Conservation (phyloP, 2,797 vertebrate species). For the Anas bernieri region DNA sequence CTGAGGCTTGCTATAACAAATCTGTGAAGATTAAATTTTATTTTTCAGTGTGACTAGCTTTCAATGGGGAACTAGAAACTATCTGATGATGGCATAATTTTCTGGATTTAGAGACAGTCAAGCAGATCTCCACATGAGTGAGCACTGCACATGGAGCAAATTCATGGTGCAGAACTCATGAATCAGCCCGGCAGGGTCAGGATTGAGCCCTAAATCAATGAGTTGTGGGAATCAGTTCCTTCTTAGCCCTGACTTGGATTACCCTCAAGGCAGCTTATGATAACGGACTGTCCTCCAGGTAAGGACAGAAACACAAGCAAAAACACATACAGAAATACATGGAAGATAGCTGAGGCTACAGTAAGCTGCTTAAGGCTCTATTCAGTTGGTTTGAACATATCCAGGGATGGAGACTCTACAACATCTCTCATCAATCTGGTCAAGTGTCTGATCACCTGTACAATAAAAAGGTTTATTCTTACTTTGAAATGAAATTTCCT, state of each 20-base stretch:
- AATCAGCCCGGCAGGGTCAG: neutral
- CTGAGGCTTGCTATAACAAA: neutral
- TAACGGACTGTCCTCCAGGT: neutral
- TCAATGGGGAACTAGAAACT: neutral
- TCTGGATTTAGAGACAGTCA: neutral
- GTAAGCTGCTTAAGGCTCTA: neutral
- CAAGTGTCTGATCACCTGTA: neutral
- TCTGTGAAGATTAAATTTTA: neutral
- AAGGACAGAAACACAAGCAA: neutral
- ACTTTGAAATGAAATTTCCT: neutral
- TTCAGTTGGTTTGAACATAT: neutral
- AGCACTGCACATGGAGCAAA: neutral
- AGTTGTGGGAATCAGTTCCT: neutral
- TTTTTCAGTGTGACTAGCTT: neutral
- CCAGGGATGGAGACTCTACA: neutral
- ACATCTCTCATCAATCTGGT: neutral
- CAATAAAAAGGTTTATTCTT: neutral
- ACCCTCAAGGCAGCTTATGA: neutral
- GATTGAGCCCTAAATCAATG: neutral
- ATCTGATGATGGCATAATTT: neutral
- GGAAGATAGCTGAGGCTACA: neutral
- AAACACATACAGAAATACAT: neutral
- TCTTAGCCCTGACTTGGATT: neutral
- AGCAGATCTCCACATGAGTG: neutral
- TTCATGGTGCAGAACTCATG: neutral